These are phyloP conservation scores for Palythoa heliodiscus DNA, from an alignment of 92 coral and sea anemone genomes.

Conservation along the genomic window DNA sequence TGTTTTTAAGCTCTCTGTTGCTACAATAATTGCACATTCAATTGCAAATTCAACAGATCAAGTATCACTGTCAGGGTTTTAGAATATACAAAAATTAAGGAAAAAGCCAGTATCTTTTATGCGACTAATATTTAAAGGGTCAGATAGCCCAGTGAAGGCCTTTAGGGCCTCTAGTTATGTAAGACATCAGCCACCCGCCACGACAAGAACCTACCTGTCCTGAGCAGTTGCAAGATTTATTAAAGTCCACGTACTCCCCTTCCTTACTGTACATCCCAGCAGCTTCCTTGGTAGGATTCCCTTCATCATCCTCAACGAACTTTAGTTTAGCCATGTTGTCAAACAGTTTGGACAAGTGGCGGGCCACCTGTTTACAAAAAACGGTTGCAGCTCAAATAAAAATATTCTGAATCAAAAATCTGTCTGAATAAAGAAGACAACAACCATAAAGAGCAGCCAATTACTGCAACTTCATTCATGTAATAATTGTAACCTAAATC, in stretches of 20 bases:
- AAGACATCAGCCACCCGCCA: no score
- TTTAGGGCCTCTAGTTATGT: no score
- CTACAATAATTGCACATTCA: no score
- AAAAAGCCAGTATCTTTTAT: no score
- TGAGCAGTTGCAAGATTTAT: conserved; percentile 80
- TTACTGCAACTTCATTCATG: background rate
- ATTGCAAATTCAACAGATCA: no score
- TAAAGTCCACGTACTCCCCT: conserved; percentile 90
- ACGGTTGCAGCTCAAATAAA: background rate
- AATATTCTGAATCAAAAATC: background rate
- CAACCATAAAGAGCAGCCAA: background rate
- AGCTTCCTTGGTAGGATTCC: conserved; percentile 83
- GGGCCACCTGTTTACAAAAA: conserved; percentile 67
- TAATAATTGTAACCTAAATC: background rate
- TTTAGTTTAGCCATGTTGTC: conserved; percentile 96
- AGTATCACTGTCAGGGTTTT: no score
- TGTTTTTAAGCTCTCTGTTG: no score
- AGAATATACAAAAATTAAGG: no score
- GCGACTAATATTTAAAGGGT: no score
- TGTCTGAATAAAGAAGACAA: background rate
- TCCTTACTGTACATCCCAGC: conserved; percentile 97
- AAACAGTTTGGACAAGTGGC: conserved; percentile 95
- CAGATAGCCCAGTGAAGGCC: no score
- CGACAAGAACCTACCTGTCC: conserved; percentile 75
- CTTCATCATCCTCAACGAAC: conserved; percentile 85